A percentile compares a stretch with the other conserved stretches of the same genome.
These are phyloP conservation scores for Chloroceryle inda DNA, from an alignment of 2,797 vertebrate species.

Conservation along the genomic window DNA sequence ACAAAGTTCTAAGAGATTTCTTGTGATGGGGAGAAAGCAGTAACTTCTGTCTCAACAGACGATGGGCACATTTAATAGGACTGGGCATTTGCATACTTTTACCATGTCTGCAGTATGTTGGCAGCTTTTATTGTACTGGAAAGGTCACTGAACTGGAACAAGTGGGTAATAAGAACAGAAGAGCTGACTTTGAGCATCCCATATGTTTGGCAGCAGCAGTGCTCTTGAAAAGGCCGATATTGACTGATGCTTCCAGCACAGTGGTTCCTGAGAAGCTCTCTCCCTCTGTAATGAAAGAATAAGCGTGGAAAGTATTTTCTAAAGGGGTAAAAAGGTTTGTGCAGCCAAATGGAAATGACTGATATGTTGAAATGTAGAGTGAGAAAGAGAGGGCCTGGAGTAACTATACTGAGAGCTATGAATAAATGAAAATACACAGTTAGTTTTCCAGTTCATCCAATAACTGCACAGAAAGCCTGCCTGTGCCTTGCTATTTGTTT, in stretches of 20 bases:
- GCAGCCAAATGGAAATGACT: neutral
- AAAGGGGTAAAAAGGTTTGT: neutral
- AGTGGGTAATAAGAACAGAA: conserved; percentile 17
- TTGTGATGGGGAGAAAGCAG: neutral
- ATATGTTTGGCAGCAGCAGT: neutral
- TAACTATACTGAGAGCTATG: neutral
- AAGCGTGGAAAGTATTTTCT: neutral
- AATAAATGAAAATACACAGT: neutral
- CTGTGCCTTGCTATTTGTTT: neutral
- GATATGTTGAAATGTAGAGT: neutral
- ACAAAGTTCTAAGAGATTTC: conserved; percentile 13
- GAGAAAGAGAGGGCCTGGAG: neutral
- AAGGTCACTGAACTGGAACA: neutral
- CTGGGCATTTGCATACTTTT: conserved; percentile 25
- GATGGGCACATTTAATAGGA: neutral
- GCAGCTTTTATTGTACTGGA: conserved; percentile 10
- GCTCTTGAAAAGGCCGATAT: neutral
- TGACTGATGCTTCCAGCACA: neutral
- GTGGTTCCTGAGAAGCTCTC: neutral
- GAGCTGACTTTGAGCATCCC: neutral
- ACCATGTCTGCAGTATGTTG: neutral
- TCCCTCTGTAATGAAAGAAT: neutral
- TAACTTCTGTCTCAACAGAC: conserved; percentile 28
- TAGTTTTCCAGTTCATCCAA: neutral
- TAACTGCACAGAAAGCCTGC: neutral